Percentiles rank a stretch among this genome's conserved stretches.
Evolutionary conservation across 2,113 vertebrate genomes (phyloP).

Genomic region (Ictalurus furcatus): DNA sequence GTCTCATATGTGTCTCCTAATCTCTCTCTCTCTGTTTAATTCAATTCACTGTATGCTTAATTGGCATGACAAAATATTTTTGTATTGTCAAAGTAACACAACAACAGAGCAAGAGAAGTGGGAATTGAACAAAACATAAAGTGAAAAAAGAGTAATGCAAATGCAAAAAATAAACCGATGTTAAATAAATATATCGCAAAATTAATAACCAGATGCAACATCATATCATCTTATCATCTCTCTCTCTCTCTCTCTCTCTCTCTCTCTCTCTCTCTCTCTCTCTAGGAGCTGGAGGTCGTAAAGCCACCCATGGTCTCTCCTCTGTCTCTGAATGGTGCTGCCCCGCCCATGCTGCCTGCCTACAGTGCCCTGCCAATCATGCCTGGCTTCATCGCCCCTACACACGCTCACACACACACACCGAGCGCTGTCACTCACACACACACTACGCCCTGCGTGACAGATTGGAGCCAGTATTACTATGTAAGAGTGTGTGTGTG

Average conservation of each 20-base stretch:
- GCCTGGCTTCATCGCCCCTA: conserved; percentile 72
- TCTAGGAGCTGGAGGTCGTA: conserved; percentile 52
- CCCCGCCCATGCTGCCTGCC: conserved; percentile 69
- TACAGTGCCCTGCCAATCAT: conserved; percentile 76
- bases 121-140: no score
- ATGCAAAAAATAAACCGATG: no score
- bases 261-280: conserved; percentile 27
- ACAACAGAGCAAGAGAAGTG: no score
- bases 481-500: conserved; percentile 68
- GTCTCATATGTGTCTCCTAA: neutral
- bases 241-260: neutral
- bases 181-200: no score
- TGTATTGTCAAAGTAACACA: no score
- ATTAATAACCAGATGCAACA: no score
- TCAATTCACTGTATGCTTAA: no score
- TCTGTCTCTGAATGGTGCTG: conserved; percentile 67
- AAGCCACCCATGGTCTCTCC: conserved; percentile 65
- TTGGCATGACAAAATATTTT: no score
- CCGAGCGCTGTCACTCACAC: conserved; percentile 57
- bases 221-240: no score
- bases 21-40: neutral
- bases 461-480: conserved; percentile 79
- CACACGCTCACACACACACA: conserved; percentile 63
- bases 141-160: no score
- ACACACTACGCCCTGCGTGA: conserved; percentile 57